Percentiles rank a stretch among this genome's conserved stretches.
phyloP scores from a whole-genome alignment of 2,888 invertebrate genomes.

The Nematopogon swammerdamellus region DNA sequence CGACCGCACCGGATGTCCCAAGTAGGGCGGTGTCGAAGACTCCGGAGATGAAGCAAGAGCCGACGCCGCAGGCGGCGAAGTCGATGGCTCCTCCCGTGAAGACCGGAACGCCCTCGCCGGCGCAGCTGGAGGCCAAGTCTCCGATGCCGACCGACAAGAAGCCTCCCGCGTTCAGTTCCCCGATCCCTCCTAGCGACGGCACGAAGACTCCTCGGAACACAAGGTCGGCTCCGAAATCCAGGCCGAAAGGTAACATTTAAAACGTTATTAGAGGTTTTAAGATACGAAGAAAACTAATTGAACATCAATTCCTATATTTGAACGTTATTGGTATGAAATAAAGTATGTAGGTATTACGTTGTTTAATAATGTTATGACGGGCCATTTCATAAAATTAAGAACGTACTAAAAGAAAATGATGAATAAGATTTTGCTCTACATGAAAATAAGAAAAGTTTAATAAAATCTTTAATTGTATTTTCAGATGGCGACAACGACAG shows the following conservation, averaged over 20 bases:
- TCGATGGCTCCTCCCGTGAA: slow-evolving; percentile 1
- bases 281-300: too few relatives aligned
- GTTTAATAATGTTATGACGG: neutral
- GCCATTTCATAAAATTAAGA: too few relatives aligned
- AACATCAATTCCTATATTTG: too few relatives aligned
- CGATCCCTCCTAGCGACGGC: slow-evolving; percentile 23
- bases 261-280: too few relatives aligned
- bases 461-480: too few relatives aligned
- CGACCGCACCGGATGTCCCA: slow-evolving; percentile 8
- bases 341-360: too few relatives aligned
- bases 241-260: slow-evolving; percentile 37
- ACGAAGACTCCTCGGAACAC: slow-evolving; percentile 42
- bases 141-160: slow-evolving; percentile 22
- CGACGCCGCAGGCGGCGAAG: neutral
- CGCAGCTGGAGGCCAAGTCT: slow-evolving; percentile 2
- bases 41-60: slow-evolving; percentile 6
- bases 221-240: slow-evolving; percentile 39
- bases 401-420: too few relatives aligned
- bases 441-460: too few relatives aligned
- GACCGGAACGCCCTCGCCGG: neutral
- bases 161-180: slow-evolving; percentile 35
- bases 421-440: too few relatives aligned
- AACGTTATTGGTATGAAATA: too few relatives aligned
- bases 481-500: slow-evolving; percentile 82
- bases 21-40: slow-evolving; percentile 7